Evolutionary conservation across 2,888 invertebrate genomes (phyloP).

Genomic region (Pristionchus arcanus): DNA sequence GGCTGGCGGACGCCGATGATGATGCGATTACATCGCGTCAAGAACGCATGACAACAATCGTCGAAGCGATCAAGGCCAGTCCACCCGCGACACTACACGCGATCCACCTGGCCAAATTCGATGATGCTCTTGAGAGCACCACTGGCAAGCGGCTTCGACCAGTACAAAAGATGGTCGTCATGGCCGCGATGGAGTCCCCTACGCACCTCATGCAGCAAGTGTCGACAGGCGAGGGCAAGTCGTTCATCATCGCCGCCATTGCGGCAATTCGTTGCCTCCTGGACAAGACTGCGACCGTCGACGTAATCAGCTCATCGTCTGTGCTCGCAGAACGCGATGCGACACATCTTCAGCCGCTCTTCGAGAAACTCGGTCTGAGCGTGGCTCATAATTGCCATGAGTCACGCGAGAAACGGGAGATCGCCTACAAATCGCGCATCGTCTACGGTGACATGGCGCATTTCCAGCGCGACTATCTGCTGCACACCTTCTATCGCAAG

Average conservation of each 20-base stretch:
- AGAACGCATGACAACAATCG: neutral
- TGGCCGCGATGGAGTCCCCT: neutral
- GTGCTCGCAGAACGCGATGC: constrained; percentile 56
- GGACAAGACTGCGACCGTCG: neutral
- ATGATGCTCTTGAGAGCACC: neutral
- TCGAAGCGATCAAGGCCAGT: neutral
- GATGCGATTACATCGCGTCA: neutral
- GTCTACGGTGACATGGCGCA: constrained; percentile 79
- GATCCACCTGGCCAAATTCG: neutral
- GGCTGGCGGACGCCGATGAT: neutral
- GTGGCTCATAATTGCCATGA: constrained; percentile 76
- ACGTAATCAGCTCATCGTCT: neutral
- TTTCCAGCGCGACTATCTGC: constrained; percentile 79
- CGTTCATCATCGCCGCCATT: constrained; percentile 78
- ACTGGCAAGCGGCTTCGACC: neutral
- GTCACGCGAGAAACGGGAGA: constrained; percentile 67
- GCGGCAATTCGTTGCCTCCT: constrained; percentile 59
- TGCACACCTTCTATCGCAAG: constrained; percentile 78
- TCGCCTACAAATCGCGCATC: constrained; percentile 75
- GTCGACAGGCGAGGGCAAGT: constrained; percentile 80
- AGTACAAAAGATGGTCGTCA: neutral
- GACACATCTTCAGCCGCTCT: constrained; percentile 61
- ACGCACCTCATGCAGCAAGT: constrained; percentile 76
- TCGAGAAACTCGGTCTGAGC: constrained; percentile 69
- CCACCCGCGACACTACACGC: neutral